A percentile compares a stretch with the other conserved stretches of the same genome.
phyloP scores from a whole-genome alignment of 2,888 invertebrate species.

The Diarsia rubi region DNA sequence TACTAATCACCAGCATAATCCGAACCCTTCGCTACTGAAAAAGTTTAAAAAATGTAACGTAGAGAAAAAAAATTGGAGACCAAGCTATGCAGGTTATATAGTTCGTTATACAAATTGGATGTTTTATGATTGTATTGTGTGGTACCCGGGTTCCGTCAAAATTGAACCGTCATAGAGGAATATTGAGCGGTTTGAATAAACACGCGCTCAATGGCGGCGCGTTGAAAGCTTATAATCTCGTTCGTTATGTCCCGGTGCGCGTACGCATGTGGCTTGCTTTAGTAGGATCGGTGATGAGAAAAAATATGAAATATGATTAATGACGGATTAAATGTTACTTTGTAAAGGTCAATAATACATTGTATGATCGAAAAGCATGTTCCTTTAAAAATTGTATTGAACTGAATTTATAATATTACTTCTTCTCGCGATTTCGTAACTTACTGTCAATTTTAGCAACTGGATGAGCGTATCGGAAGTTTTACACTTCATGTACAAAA shows the following conservation, averaged over 20 bases:
- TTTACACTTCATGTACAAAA: no score
- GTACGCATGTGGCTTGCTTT: slow-evolving; percentile 71
- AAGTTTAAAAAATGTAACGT: background rate
- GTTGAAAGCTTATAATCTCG: slow-evolving; percentile 84
- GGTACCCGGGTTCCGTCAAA: slow-evolving; percentile 77
- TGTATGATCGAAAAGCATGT: background rate
- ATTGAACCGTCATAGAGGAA: slow-evolving; percentile 86
- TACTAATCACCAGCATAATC: slow-evolving; percentile 69
- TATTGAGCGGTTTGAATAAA: slow-evolving; percentile 80
- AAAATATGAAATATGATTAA: background rate
- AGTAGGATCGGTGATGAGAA: background rate
- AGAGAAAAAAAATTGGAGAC: slow-evolving; percentile 51
- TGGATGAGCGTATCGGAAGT: no score
- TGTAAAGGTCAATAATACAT: background rate
- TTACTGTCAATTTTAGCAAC: background rate
- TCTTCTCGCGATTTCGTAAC: background rate
- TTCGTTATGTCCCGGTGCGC: slow-evolving; percentile 80
- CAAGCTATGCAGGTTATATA: slow-evolving; percentile 66
- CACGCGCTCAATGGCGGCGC: slow-evolving; percentile 76
- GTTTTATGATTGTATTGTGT: slow-evolving; percentile 68
- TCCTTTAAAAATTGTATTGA: background rate
- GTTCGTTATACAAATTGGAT: slow-evolving; percentile 74
- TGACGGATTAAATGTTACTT: background rate
- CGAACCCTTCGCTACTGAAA: slow-evolving; percentile 1
- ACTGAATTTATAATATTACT: background rate